Conservation (phyloP, 2,113 vertebrate species). For the Petrocephalus microphthalmus region DNA sequence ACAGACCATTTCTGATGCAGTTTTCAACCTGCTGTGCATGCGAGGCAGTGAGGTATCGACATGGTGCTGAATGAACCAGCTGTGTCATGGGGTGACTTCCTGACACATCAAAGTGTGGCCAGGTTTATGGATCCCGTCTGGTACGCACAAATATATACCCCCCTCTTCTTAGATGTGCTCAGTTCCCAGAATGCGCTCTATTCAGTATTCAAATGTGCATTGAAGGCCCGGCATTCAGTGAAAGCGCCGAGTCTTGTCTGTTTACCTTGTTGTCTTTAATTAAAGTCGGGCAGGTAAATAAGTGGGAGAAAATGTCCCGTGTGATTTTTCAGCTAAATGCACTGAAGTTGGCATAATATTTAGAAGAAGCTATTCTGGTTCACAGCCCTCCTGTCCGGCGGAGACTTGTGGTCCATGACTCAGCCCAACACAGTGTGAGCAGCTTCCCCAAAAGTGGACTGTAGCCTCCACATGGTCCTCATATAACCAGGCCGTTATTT, state of each 20-base stretch:
- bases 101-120: not conserved
- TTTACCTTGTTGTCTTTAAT: conserved; percentile 30
- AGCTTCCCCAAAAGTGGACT: conserved; percentile 27
- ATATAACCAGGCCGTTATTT: conserved; percentile 38
- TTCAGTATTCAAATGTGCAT: conserved; percentile 20
- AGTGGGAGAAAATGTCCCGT: conserved; percentile 17
- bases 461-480: conserved; percentile 37
- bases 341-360: conserved; percentile 37
- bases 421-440: conserved; percentile 30
- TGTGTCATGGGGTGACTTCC: conserved; percentile 14
- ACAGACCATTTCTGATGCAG: not conserved
- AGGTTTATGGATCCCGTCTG: conserved; percentile 17
- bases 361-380: conserved; percentile 49
- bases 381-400: conserved; percentile 34
- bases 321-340: conserved; percentile 33
- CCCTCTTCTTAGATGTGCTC: conserved; percentile 4
- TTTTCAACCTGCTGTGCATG: not conserved
- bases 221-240: conserved; percentile 33
- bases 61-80: conserved; percentile 28
- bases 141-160: conserved; percentile 25
- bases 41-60: conserved; percentile 9
- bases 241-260: not conserved
- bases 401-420: conserved; percentile 49
- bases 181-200: conserved; percentile 9
- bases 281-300: conserved; percentile 38